Conservation (phyloP, 92 coral and sea anemone species). For the Palythoa heliodiscus region DNA sequence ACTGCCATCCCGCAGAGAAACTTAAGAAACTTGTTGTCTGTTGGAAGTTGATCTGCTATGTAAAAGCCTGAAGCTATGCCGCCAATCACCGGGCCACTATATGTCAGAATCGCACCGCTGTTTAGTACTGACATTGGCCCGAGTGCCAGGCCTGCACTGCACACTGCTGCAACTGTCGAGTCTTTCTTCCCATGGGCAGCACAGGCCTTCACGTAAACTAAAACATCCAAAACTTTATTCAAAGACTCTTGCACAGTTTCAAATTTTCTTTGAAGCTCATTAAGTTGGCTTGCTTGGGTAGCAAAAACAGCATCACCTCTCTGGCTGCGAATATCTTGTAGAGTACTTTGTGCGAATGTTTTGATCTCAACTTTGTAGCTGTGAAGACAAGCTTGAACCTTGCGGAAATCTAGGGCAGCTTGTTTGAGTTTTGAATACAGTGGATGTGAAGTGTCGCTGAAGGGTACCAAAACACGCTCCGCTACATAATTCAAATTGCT, state of each 20-base stretch:
- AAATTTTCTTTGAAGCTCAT: not conserved
- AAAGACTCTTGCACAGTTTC: conserved; percentile 4
- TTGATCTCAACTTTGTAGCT: not conserved
- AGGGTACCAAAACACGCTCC: no score
- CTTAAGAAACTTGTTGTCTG: not conserved
- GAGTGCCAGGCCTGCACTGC: not conserved
- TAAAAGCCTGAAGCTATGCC: conserved; percentile 3
- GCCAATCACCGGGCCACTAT: conserved; percentile 6
- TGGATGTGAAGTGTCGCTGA: no score
- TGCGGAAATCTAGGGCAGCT: not conserved
- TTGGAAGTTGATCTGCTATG: conserved; percentile 15
- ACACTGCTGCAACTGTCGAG: not conserved
- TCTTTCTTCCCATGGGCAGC: conserved; percentile 20
- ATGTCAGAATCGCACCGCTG: not conserved
- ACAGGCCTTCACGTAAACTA: conserved; percentile 4
- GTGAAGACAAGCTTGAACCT: not conserved
- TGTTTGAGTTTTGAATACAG: no score
- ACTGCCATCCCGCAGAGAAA: not conserved
- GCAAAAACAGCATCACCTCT: not conserved
- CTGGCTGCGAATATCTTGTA: not conserved
- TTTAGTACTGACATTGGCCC: not conserved
- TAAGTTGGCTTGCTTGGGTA: not conserved
- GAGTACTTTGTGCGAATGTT: conserved; percentile 9
- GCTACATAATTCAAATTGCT: no score
- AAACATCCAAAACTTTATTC: not conserved